Conservation (phyloP, 2,888 invertebrate species). For the Dryadula phaetusa region DNA sequence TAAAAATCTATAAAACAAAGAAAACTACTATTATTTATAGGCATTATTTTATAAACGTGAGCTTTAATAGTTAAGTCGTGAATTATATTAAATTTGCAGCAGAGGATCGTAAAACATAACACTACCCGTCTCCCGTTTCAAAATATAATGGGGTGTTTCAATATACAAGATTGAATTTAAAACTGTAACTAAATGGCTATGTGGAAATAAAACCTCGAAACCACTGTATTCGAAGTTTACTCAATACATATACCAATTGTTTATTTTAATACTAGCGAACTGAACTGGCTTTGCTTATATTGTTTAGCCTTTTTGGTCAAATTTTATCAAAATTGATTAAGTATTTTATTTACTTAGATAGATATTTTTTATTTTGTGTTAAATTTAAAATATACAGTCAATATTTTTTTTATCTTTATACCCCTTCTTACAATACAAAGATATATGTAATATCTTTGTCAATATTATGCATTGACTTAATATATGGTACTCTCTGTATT, state of each 20-base stretch:
- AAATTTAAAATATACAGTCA: too few species aligned
- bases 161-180: conserved; percentile 33
- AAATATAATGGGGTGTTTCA: conserved; percentile 36
- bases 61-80: conserved; percentile 33
- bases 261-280: not conserved
- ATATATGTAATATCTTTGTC: too few species aligned
- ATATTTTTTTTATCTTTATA: too few species aligned
- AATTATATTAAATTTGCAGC: conserved; percentile 46
- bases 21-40: not conserved
- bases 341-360: not conserved
- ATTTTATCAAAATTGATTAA: too few species aligned
- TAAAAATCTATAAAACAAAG: not conserved
- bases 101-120: conserved; percentile 44
- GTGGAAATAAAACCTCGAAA: conserved; percentile 9
- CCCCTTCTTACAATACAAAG: too few species aligned
- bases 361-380: too few species aligned
- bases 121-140: conserved; percentile 41
- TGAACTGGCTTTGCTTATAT: not conserved
- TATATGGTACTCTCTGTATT: too few species aligned
- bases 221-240: conserved; percentile 8
- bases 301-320: too few species aligned
- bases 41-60: conserved; percentile 19
- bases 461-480: too few species aligned
- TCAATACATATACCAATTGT: not conserved
- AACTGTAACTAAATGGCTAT: conserved; percentile 26